These are phyloP conservation scores for Madoqua kirkii DNA, from an alignment of 2,113 vertebrate species.

Conservation along the genomic window DNA sequence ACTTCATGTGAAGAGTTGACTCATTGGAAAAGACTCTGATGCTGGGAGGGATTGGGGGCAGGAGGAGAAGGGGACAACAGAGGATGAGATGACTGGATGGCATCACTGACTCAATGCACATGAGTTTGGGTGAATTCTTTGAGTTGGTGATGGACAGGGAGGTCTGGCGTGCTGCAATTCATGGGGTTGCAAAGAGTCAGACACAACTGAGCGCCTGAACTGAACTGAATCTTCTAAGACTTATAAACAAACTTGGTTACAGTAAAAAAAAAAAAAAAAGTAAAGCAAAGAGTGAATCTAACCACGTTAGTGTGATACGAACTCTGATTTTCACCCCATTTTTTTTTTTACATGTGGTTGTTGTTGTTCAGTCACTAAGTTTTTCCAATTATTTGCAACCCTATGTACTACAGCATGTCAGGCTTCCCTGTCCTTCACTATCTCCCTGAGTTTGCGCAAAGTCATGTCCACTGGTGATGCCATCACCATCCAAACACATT, in stretches of 20 bases:
- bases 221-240: background rate
- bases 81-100: too few species aligned
- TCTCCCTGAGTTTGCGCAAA: background rate
- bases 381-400: background rate
- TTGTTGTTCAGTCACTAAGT: background rate
- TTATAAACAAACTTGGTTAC: background rate
- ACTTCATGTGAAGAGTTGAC: too few species aligned
- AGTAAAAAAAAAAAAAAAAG: background rate
- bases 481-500: background rate
- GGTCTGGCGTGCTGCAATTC: too few species aligned
- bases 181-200: too few species aligned
- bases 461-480: background rate
- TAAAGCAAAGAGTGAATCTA: background rate
- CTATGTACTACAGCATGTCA: background rate
- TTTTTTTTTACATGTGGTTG: background rate
- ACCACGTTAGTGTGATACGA: background rate
- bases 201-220: rapidly evolving
- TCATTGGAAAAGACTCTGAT: too few species aligned
- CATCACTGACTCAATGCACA: too few species aligned
- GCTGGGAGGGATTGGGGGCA: too few species aligned
- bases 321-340: background rate
- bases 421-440: background rate
- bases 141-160: too few species aligned
- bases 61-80: too few species aligned
- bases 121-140: too few species aligned